Evolutionary conservation across 2,888 invertebrate genomes (phyloP).

Genomic region (Epinotia brunnichana): DNA sequence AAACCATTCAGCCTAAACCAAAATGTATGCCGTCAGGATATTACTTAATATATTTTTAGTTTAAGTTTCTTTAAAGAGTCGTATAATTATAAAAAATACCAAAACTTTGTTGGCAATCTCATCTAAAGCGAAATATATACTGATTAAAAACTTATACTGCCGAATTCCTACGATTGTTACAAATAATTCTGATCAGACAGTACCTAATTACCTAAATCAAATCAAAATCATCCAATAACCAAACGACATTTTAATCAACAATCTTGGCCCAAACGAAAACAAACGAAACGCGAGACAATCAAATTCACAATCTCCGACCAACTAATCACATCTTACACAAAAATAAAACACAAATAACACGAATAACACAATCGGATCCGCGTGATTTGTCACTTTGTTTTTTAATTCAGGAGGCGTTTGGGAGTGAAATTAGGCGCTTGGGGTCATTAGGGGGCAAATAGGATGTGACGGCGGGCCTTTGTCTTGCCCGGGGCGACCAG

Average conservation of each 20-base stretch:
- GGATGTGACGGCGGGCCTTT: constrained; percentile 77
- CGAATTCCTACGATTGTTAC: not conserved
- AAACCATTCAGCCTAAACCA: too few species aligned
- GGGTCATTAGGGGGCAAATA: constrained; percentile 74
- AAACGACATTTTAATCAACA: not conserved
- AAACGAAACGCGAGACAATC: not conserved
- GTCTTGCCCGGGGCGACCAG: constrained; percentile 72
- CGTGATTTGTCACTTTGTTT: constrained; percentile 35
- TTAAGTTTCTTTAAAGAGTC: too few species aligned
- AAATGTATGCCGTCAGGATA: too few species aligned
- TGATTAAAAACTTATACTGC: too few species aligned
- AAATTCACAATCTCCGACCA: constrained; percentile 11
- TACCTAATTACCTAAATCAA: too few species aligned
- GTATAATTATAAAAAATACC: too few species aligned
- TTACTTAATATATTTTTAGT: too few species aligned
- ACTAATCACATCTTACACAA: constrained; percentile 27
- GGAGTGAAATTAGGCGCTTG: constrained; percentile 36
- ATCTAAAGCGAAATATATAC: too few species aligned
- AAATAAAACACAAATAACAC: constrained; percentile 1
- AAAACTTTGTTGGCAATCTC: too few species aligned
- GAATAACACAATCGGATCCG: constrained; percentile 14
- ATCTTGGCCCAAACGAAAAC: constrained; percentile 18
- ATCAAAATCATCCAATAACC: not conserved
- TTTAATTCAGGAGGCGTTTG: constrained; percentile 28
- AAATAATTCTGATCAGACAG: not conserved